phyloP scores from a whole-genome alignment of 2,113 vertebrate species.

The Chascanopsetta lugubris region DNA sequence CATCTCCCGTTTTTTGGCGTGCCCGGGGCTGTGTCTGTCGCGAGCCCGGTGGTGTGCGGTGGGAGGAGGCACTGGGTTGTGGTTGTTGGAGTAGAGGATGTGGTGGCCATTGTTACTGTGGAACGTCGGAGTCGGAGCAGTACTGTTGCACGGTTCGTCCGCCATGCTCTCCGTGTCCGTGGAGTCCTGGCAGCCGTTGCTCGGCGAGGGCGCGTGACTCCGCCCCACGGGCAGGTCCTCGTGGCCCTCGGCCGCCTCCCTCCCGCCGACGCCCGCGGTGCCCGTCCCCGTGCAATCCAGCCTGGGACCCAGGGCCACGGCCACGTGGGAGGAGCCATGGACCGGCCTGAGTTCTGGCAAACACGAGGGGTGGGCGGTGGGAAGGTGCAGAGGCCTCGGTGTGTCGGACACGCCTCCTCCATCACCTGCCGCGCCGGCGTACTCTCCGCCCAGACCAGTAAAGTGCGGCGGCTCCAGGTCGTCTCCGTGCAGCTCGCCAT shows the following conservation, averaged over 20 bases:
- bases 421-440: constrained; percentile 65
- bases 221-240: constrained; percentile 83
- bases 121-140: constrained; percentile 43
- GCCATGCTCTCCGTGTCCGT: constrained; percentile 97
- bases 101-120: constrained; percentile 77
- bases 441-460: constrained; percentile 80
- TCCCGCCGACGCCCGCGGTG: constrained; percentile 76
- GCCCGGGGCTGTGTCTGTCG: constrained; percentile 83
- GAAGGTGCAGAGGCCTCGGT: constrained; percentile 76
- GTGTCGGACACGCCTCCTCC: constrained; percentile 74
- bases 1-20: constrained; percentile 89
- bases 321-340: constrained; percentile 89
- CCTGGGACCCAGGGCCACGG: constrained; percentile 85
- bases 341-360: constrained; percentile 90
- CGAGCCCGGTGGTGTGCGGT: constrained; percentile 50
- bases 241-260: constrained; percentile 88
- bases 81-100: constrained; percentile 63
- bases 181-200: constrained; percentile 96
- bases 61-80: constrained; percentile 47
- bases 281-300: constrained; percentile 81
- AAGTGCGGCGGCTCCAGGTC: constrained; percentile 69
- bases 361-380: constrained; percentile 86
- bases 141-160: constrained; percentile 86
- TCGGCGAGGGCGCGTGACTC: constrained; percentile 82
- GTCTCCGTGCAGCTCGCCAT: constrained; percentile 83